Percentiles rank a stretch among this genome's conserved stretches.
phyloP scores from a whole-genome alignment of 2,113 vertebrate genomes.

The Procavia capensis region DNA sequence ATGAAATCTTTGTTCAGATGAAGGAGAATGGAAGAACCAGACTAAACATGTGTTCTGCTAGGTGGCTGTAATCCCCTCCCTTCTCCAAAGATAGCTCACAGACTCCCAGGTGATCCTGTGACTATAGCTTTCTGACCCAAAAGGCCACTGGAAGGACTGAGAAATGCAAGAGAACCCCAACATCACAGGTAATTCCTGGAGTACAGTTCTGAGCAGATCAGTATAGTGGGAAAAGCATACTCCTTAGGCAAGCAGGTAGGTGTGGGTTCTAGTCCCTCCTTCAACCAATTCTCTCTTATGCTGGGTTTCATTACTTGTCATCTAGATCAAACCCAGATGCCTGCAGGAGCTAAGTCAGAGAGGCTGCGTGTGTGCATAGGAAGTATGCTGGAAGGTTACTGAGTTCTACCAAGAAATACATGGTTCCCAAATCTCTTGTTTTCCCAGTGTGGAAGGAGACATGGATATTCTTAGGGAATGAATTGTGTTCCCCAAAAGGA shows the following conservation, averaged over 20 bases:
- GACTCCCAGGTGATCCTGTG: not conserved
- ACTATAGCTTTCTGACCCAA: not conserved
- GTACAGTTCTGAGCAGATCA: not conserved
- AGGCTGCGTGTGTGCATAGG: not conserved
- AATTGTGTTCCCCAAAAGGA: too few species aligned
- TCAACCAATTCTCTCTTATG: not conserved
- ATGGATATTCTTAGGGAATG: not conserved
- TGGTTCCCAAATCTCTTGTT: not conserved
- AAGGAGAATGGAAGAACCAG: not conserved
- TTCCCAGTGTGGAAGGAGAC: not conserved
- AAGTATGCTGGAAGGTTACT: not conserved
- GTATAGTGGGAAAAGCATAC: not conserved
- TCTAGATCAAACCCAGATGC: not conserved
- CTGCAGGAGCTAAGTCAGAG: not conserved
- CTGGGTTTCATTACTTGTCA: not conserved
- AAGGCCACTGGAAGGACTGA: not conserved
- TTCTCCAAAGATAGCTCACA: not conserved
- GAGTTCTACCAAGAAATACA: not conserved
- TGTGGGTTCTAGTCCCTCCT: not conserved
- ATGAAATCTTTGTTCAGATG: not conserved
- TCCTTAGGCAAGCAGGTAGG: not conserved
- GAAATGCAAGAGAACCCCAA: not conserved
- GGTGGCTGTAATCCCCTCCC: not conserved
- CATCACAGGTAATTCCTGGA: not conserved
- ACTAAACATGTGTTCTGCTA: not conserved